Percentiles rank a stretch among this genome's conserved stretches.
phyloP scores from a whole-genome alignment of 2,113 vertebrate species.

The Ciconia stormi region DNA sequence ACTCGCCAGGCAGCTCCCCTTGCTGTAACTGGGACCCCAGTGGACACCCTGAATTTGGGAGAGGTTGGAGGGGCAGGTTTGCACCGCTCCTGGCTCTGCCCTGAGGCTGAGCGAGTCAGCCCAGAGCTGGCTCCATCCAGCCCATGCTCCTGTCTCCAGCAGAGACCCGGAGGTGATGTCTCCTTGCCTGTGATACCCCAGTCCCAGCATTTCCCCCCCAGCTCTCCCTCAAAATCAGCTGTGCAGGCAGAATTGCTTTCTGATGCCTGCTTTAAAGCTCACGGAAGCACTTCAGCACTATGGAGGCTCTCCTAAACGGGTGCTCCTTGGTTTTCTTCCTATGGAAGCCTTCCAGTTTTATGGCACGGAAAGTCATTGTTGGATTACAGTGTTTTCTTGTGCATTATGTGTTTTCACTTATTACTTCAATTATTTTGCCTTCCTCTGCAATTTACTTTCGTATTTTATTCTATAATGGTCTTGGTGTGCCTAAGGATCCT shows the following conservation, averaged over 20 bases:
- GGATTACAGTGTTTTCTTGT: background rate
- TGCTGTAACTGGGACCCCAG: background rate
- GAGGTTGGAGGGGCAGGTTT: background rate
- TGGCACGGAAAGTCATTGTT: background rate
- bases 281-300: fast-evolving
- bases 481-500: conserved; percentile 12
- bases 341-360: background rate
- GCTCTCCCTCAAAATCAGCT: background rate
- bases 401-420: background rate
- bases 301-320: background rate
- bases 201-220: background rate
- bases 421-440: background rate
- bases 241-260: background rate
- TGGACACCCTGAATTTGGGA: background rate
- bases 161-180: background rate
- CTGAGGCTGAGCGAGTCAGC: background rate
- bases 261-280: background rate
- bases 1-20: background rate
- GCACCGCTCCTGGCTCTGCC: background rate
- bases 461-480: background rate
- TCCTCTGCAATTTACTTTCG: background rate
- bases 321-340: background rate
- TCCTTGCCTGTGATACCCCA: background rate
- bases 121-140: background rate
- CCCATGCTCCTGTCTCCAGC: background rate